Percentiles rank a stretch among this genome's conserved stretches.
Evolutionary conservation across 1,140 invertebrate genomes (phyloP).

Genomic region (Alviniconcha marisindica): DNA sequence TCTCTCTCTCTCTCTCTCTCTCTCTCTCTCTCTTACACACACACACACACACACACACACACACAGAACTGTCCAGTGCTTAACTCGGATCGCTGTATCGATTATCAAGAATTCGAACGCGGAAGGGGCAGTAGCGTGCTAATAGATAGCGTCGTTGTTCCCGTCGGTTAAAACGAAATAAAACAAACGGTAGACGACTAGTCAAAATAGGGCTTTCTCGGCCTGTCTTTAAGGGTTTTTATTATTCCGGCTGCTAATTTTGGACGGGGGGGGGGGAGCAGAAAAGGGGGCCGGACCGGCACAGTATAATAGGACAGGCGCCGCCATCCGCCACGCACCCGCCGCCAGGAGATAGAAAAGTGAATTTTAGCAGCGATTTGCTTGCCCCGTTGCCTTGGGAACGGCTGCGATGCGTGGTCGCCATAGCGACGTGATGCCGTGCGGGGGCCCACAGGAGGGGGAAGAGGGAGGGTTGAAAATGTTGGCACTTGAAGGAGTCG

Average conservation of each 20-base stretch:
- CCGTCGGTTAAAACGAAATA: too few relatives aligned
- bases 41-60: not conserved
- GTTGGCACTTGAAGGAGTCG: slow-evolving; percentile 15
- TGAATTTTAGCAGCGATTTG: slow-evolving; percentile 20
- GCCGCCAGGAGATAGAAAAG: slow-evolving; percentile 18
- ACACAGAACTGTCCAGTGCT: too few relatives aligned
- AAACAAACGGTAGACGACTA: too few relatives aligned
- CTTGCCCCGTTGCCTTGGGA: slow-evolving; percentile 22
- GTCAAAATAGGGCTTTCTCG: too few relatives aligned
- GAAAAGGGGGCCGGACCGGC: not conserved
- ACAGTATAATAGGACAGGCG: slow-evolving; percentile 14
- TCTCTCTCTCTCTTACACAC: not conserved
- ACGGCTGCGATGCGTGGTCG: slow-evolving; percentile 21
- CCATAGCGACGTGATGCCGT: slow-evolving; percentile 29
- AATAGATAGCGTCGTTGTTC: too few relatives aligned
- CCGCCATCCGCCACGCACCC: not conserved
- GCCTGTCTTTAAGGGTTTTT: too few relatives aligned
- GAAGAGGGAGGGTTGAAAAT: not conserved
- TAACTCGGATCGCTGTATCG: too few relatives aligned
- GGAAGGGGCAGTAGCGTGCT: too few relatives aligned
- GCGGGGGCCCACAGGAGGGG: not conserved
- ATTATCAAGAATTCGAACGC: too few relatives aligned
- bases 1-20: slow-evolving; percentile 19
- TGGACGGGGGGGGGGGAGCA: not conserved
- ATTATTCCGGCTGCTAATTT: too few relatives aligned